phyloP scores from a whole-genome alignment of 2,797 vertebrate genomes.

The Lacerta bilineata region DNA sequence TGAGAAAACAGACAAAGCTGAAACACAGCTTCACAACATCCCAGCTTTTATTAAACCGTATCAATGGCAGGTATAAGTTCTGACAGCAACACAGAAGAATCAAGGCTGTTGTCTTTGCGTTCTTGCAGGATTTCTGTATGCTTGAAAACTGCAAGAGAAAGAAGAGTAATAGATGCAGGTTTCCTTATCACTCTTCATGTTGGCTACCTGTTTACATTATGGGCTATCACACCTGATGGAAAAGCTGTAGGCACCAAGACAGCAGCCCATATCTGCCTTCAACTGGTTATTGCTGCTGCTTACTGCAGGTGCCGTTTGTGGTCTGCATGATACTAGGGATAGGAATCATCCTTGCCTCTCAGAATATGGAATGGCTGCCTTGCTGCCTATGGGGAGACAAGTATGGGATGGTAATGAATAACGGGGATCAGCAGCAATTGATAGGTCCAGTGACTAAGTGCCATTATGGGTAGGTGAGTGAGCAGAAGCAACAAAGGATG shows the following conservation, averaged over 20 bases:
- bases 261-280: background rate
- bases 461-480: background rate
- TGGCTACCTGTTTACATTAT: background rate
- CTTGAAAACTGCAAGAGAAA: background rate
- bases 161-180: background rate
- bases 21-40: constrained; percentile 14
- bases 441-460: background rate
- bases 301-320: background rate
- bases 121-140: too few species aligned
- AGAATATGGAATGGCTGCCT: background rate
- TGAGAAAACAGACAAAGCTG: constrained; percentile 9
- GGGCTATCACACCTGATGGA: background rate
- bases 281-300: background rate
- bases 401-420: background rate
- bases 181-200: background rate
- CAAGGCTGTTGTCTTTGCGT: background rate
- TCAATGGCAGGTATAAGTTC: background rate
- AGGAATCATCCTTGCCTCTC: background rate
- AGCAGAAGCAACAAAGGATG: background rate
- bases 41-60: constrained; percentile 13
- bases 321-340: background rate
- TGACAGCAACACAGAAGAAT: background rate
- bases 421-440: background rate
- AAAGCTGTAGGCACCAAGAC: background rate
- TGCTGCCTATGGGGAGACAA: constrained; percentile 21